Evolutionary conservation across 2,113 vertebrate genomes (phyloP).

Genomic region (Anoplopoma fimbria): DNA sequence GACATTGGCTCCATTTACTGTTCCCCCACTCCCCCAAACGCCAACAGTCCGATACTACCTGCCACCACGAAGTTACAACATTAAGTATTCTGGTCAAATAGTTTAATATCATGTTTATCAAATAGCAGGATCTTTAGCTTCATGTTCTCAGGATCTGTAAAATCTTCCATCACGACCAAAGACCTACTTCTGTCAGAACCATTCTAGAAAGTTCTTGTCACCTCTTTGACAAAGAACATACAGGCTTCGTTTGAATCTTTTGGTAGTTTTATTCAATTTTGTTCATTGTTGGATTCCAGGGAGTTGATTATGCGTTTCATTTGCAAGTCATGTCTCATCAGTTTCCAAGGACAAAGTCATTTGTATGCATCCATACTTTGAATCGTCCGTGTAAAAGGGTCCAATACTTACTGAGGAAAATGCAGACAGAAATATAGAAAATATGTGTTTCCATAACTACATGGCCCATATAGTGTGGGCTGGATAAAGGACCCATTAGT

Average conservation of each 20-base stretch:
- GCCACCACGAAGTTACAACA: background rate
- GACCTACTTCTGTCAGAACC: background rate
- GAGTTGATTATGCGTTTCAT: constrained; percentile 18
- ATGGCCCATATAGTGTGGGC: background rate
- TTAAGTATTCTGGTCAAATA: background rate
- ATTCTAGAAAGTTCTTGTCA: background rate
- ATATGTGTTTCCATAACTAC: background rate
- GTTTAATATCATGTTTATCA: background rate
- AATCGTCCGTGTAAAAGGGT: background rate
- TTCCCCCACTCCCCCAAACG: background rate
- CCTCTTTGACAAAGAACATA: constrained; percentile 5
- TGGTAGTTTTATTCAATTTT: background rate
- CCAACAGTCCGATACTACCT: too few species aligned
- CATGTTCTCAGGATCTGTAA: constrained; percentile 1
- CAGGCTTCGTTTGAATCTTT: background rate
- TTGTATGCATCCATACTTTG: constrained; percentile 1
- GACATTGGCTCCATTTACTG: background rate
- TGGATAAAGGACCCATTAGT: constrained; percentile 11
- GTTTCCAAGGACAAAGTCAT: constrained; percentile 24
- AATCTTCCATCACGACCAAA: constrained; percentile 9
- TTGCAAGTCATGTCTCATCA: constrained; percentile 10
- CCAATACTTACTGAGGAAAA: background rate
- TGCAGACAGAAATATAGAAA: background rate
- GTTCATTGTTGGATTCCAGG: background rate
- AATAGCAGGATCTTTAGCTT: background rate